These are phyloP conservation scores for Acrobasis suavella DNA, from an alignment of 2,888 invertebrate species.

Conservation along the genomic window DNA sequence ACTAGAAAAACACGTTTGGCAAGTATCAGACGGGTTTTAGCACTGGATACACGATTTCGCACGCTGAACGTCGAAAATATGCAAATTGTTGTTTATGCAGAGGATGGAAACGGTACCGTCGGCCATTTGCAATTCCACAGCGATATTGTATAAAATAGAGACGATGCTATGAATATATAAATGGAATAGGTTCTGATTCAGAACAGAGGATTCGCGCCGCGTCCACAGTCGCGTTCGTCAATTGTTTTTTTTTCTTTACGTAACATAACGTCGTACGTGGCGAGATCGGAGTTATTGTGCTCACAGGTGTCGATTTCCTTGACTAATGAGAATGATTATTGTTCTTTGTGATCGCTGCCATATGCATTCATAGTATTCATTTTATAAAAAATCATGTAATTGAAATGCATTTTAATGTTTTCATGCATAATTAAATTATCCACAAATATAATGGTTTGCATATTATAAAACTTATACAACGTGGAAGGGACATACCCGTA, in stretches of 20 bases:
- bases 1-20: constrained; percentile 31
- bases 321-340: constrained; percentile 48
- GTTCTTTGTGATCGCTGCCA: constrained; percentile 54
- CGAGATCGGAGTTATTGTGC: constrained; percentile 55
- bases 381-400: not conserved
- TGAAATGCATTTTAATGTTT: no score
- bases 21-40: constrained; percentile 26
- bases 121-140: constrained; percentile 65
- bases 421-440: no score
- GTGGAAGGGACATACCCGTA: no score
- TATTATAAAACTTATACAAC: no score
- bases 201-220: constrained; percentile 57
- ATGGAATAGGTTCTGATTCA: constrained; percentile 44
- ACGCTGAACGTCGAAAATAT: constrained; percentile 55
- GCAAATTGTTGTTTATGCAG: constrained; percentile 64
- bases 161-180: constrained; percentile 67
- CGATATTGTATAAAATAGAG: constrained; percentile 65
- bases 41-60: constrained; percentile 37
- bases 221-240: constrained; percentile 72
- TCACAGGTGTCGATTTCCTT: constrained; percentile 68
- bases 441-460: no score
- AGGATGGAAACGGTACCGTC: constrained; percentile 69
- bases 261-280: constrained; percentile 57
- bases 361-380: constrained; percentile 11
- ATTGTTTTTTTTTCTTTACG: constrained; percentile 70